Base-by-base conservation (phyloP, 2,888 invertebrate genomes). In the Lepidochrysops patricia region DNA sequence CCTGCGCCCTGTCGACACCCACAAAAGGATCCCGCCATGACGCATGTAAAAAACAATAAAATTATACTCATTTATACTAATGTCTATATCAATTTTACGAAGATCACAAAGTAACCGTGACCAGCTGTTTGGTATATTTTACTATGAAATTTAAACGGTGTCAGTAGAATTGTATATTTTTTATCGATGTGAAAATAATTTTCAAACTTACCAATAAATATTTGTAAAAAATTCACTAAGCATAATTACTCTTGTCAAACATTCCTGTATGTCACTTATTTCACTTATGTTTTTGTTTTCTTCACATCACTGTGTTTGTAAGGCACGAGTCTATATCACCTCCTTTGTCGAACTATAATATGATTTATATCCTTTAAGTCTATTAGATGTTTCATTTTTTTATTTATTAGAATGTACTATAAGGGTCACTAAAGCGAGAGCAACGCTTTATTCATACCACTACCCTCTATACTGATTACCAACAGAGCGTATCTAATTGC, bases 401-500 rank as follows among this genome's bases (percentile, higher is more conserved):
- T 70, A 70, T 65, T 70, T 65, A 64, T 70, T 63, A 69, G 72
- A 66, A 67, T 67, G 63, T 70, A 72, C 73, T 79, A 74, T 76
- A 71, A 76, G 68, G 70, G 75, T 69, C 76, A 77, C 76, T 74
- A 79, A 79, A 78, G 73, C 70, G 75, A 75, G 68, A 69, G 69
- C 66, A 69, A 73, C 77, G 79, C 82, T 81, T 85, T 81, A 82
- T 80, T 81, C 82, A 84, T 83, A 71, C 74, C 79, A 75, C 74
- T 74, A 75, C 80, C 82, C 84, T 82, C 82, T 74, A 73, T 72
- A 76, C 70, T 74, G 73, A 82, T 79, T 76, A 74, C 69, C 75
- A 82, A 81, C 80, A 75, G 74, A 76, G 76, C 84, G 80, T 75
- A 74, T 79, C 84, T 83, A 87, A 88, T 87, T 80, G 82, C 71